Percentiles rank a stretch among this genome's conserved stretches.
phyloP scores from a whole-genome alignment of 2,888 invertebrate species.

The Apoderus coryli region DNA sequence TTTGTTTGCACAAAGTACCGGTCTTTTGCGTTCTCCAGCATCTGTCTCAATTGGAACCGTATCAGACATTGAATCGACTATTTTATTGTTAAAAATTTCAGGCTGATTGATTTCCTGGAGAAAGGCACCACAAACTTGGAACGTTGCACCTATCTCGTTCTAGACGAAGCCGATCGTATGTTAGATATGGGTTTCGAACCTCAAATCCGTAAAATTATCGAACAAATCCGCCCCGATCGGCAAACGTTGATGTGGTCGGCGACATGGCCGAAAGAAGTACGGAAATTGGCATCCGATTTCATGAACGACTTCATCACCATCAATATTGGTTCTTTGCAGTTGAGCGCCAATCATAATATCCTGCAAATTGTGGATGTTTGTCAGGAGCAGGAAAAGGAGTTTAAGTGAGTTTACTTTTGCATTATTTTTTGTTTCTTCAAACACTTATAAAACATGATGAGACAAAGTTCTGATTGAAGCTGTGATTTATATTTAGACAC shows the following conservation, averaged over 20 bases:
- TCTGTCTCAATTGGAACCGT: too few relatives aligned
- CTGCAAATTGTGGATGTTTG: conserved; percentile 78
- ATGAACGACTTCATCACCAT: conserved; percentile 79
- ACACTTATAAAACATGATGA: conserved; percentile 20
- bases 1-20: too few relatives aligned
- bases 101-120: conserved; percentile 73
- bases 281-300: conserved; percentile 84
- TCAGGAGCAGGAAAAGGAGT: conserved; percentile 72
- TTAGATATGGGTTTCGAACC: conserved; percentile 97
- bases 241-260: conserved; percentile 99
- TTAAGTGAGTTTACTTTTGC: conserved; percentile 30
- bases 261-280: conserved; percentile 96
- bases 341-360: conserved; percentile 86
- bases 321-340: conserved; percentile 77
- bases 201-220: conserved; percentile 85
- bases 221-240: conserved; percentile 85
- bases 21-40: too few relatives aligned
- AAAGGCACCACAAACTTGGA: conserved; percentile 55
- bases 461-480: conserved; percentile 11
- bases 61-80: too few relatives aligned
- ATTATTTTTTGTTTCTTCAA: too few relatives aligned
- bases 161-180: conserved; percentile 95
- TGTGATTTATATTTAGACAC: conserved; percentile 12
- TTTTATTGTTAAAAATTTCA: too few relatives aligned
- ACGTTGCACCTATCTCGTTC: conserved; percentile 64